Evolutionary conservation across 2,113 vertebrate species (phyloP).

Genomic region (Bufo bufo): DNA sequence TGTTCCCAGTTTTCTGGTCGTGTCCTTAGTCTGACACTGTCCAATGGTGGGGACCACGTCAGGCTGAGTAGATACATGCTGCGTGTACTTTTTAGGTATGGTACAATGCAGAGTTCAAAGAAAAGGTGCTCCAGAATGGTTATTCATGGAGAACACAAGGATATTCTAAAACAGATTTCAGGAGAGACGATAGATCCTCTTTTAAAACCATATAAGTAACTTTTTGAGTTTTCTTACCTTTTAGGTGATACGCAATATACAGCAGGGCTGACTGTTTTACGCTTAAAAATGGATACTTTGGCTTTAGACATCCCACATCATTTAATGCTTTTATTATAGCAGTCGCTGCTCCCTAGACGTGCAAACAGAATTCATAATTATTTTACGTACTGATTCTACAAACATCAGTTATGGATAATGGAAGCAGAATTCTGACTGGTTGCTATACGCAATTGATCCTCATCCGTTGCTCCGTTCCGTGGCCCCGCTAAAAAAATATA

Average conservation of each 20-base stretch:
- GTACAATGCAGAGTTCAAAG: background rate
- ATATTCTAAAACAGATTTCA: background rate
- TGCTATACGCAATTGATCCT: background rate
- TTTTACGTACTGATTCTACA: background rate
- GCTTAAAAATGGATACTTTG: constrained; percentile 90
- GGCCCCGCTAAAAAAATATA: no score
- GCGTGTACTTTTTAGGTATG: no score
- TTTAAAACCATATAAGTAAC: background rate
- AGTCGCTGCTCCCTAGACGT: constrained; percentile 80
- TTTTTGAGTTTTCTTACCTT: constrained; percentile 77
- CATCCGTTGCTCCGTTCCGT: no score
- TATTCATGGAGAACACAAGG: background rate
- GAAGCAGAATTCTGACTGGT: background rate
- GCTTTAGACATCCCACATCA: constrained; percentile 87
- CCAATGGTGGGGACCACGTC: no score
- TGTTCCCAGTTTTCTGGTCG: no score
- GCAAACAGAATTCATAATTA: constrained; percentile 1
- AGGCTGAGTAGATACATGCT: no score
- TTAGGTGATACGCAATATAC: constrained; percentile 88
- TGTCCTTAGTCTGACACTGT: no score
- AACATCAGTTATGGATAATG: background rate
- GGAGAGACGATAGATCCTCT: background rate
- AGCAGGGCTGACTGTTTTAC: constrained; percentile 82
- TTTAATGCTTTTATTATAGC: constrained; percentile 91
- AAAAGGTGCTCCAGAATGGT: no score